Base-by-base conservation (phyloP, 2,888 invertebrate species). In the Notodonta ziczac region DNA sequence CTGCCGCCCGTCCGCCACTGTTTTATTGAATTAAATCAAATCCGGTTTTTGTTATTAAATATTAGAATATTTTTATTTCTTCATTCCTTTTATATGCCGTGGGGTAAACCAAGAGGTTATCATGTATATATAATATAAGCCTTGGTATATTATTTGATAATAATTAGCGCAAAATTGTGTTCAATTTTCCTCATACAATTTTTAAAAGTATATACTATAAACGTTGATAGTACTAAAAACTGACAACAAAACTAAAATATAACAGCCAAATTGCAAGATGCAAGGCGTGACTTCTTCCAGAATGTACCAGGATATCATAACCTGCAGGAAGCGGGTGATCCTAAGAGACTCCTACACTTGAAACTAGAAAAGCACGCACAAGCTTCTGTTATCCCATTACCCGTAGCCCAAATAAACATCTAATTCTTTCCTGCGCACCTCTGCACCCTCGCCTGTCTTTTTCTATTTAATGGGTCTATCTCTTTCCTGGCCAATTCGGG, bases 361-460 rank as follows among this genome's bases (percentile, higher is more conserved):
- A 83, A 85, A 85, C 83, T 84, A 83, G 78, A 83, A 87, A 87
- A 86, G 83, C 83, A 81, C 84, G 81, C 85, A 84, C 84, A 79
- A 82, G 82, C 83, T 85, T 83, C 85, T 87, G 85, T 90, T 89
- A 89, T 90, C 90, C 87, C 82, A 87, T 88, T 88, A 89, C 90
- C 83, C 84, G 85, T 84, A 87, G 84, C 84, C 89, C 88, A 88
- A 89, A 93, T 91, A 92, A 91, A 92, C 93, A 91, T 91, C 90
- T 88, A 90, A 91, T 91, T 90, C 89, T 91, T 91, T 90, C 87
- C 86, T 91, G 91, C 93, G 91, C 92, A 92, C 90, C 93, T 93
- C 90, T 89, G 90, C 90, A 88, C 87, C 85, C 78, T 79, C 64
- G 50, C 72, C 69, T 61, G 66, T 91, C 89, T 65, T 82, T 54